These are phyloP conservation scores for Andrena chrysosceles DNA, from an alignment of 2,888 invertebrate species.

Conservation along the genomic window DNA sequence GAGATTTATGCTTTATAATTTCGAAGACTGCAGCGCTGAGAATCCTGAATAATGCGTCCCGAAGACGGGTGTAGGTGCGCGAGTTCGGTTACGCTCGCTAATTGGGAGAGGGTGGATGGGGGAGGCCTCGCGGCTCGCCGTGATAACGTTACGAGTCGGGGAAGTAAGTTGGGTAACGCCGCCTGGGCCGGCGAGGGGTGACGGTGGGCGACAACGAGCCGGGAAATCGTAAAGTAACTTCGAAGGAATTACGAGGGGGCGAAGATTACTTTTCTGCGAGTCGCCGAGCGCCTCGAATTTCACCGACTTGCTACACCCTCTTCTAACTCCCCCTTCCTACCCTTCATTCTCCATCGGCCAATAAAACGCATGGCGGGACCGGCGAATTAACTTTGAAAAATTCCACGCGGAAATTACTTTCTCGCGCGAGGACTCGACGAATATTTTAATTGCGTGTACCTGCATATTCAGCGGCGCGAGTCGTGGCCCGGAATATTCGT, in stretches of 20 bases:
- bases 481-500: slow-evolving; percentile 26
- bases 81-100: slow-evolving; percentile 53
- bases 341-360: slow-evolving; percentile 16
- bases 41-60: slow-evolving; percentile 49
- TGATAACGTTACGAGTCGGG: slow-evolving; percentile 69
- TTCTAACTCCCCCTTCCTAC: no score
- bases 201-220: slow-evolving; percentile 59
- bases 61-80: slow-evolving; percentile 32
- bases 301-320: slow-evolving; percentile 12
- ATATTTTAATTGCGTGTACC: slow-evolving; percentile 38
- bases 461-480: slow-evolving; percentile 20
- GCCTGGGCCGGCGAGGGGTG: slow-evolving; percentile 23
- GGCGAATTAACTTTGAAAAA: slow-evolving; percentile 41
- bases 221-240: slow-evolving; percentile 67
- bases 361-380: slow-evolving; percentile 28
- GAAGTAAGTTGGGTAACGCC: slow-evolving; percentile 64
- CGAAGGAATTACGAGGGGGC: slow-evolving; percentile 67
- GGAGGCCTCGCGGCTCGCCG: slow-evolving; percentile 38
- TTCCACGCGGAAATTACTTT: slow-evolving; percentile 42
- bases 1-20: slow-evolving; percentile 52
- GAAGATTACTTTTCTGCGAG: slow-evolving; percentile 57
- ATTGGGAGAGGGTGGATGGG: slow-evolving; percentile 35
- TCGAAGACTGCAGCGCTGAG: slow-evolving; percentile 2
- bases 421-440: slow-evolving; percentile 8
- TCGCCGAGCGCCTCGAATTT: slow-evolving; percentile 38